Percentiles rank a stretch among this genome's conserved stretches.
These are phyloP conservation scores for Astreopora myriophthalma DNA, from an alignment of 64 coral and sea anemone genomes.

Conservation along the genomic window DNA sequence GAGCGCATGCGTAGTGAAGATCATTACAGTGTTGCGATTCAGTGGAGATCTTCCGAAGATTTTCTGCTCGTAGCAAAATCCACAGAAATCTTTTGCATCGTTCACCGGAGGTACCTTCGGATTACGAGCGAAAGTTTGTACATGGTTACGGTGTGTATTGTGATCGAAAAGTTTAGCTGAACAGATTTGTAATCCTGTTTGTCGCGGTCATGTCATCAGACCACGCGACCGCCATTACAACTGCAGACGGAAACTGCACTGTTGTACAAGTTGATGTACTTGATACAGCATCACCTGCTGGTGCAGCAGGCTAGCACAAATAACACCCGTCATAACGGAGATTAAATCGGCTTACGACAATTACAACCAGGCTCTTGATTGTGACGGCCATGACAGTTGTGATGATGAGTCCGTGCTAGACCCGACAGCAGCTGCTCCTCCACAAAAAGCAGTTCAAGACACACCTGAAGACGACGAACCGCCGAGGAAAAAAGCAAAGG, in stretches of 20 bases:
- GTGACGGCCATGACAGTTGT: background rate
- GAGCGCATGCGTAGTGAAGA: background rate
- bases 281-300: background rate
- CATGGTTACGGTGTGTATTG: background rate
- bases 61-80: background rate
- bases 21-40: background rate
- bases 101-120: background rate
- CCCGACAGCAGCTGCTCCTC: background rate
- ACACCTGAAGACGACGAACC: background rate
- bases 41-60: background rate
- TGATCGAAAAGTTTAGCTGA: background rate
- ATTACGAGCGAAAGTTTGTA: background rate
- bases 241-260: background rate
- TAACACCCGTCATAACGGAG: conserved; percentile 27
- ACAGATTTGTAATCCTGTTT: background rate
- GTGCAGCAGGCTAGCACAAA: background rate
- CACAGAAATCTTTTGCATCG: background rate
- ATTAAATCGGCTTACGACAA: conserved; percentile 33
- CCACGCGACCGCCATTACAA: background rate
- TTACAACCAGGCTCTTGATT: conserved; percentile 12
- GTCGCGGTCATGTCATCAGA: background rate
- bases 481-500: background rate
- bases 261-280: background rate
- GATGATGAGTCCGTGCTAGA: background rate
- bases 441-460: background rate